Conservation (phyloP, 2,113 vertebrate genomes). For the Porphyrio hochstetteri region DNA sequence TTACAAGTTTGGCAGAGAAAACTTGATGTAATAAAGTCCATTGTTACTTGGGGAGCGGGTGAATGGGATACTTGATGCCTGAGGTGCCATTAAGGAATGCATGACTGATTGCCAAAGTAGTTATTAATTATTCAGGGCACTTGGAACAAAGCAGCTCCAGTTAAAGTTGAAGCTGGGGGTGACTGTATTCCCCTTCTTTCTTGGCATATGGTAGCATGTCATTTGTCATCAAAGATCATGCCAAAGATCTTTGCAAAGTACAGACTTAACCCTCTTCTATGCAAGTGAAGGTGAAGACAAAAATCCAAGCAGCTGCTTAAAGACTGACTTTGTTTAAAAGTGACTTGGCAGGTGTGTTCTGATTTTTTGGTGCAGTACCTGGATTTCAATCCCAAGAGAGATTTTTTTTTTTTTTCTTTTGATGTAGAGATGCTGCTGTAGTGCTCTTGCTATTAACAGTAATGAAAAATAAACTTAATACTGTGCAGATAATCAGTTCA, state of each 20-base stretch:
- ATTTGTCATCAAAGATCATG: conserved; percentile 65
- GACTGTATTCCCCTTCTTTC: conserved; percentile 48
- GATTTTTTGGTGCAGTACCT: not conserved
- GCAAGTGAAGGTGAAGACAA: conserved; percentile 29
- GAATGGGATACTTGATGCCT: conserved; percentile 76
- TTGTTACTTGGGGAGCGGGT: conserved; percentile 53
- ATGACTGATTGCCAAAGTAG: conserved; percentile 81
- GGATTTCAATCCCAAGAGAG: not conserved
- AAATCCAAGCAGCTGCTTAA: conserved; percentile 2
- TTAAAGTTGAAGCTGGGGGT: conserved; percentile 54
- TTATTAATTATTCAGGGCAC: conserved; percentile 79
- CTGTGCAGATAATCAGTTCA: not conserved
- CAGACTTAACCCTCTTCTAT: conserved; percentile 52
- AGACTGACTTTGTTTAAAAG: not conserved
- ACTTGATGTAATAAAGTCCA: conserved; percentile 51
- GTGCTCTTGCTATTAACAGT: not conserved
- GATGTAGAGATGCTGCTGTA: not conserved
- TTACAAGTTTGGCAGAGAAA: conserved; percentile 42
- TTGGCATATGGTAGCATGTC: conserved; percentile 58
- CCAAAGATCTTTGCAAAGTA: conserved; percentile 56
- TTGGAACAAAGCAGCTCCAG: conserved; percentile 74
- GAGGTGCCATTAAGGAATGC: conserved; percentile 81
- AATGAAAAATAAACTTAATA: not conserved
- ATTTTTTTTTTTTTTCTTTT: not conserved
- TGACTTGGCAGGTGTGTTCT: not conserved